Evolutionary conservation across 2,888 invertebrate species (phyloP), one percentile per base, ranked within the genome.

Genomic region (Schizotus pectinicornis): DNA sequence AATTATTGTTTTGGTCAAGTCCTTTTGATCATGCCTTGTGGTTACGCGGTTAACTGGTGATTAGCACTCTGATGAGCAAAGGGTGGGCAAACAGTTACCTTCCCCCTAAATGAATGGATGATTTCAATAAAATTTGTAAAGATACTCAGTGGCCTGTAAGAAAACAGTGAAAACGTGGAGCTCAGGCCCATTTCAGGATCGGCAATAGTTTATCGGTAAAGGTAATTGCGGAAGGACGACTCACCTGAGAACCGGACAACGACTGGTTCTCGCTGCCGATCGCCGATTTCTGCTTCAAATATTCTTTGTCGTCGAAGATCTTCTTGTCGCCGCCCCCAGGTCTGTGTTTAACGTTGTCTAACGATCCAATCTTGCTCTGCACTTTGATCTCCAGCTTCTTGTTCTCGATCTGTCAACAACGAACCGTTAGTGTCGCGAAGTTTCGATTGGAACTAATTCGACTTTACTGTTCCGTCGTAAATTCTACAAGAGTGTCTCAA

Each of bases 251-350:
- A 62, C 79, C 78, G 69, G 82, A 81, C 62, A 83, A 76, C 71
- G 83, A 83, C 74, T 82, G 81, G 68, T 82, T 80, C 70, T 82
- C 80, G 75, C 83, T 83, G 59, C 83, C 84, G 77, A 74, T 67
- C 32, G 71, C 72, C n/a, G 79, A 76, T 38, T 84, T 85, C 83
- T 94, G 92, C 82, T 90, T 91, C 79, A 94, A 86, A 83, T 94
- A 94, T 64, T 91, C 91, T 83, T 91, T 93, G 81, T 94, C 94
- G 78, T 94, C 92, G 80, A 94, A 94, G 76, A 95, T 95, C 84
- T 94, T 95, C 82, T 92, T 91, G 69, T 94, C 93, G 43, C 96
- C 96, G 62, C 96, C 96, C 70, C 94, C 92, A 56, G 96, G 94
- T 82, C 86, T 92, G 84, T 96, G 91, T 79, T 90, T 91, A 70